phyloP scores from a whole-genome alignment of 1,140 invertebrate species.

The Cotesia chilonis region DNA sequence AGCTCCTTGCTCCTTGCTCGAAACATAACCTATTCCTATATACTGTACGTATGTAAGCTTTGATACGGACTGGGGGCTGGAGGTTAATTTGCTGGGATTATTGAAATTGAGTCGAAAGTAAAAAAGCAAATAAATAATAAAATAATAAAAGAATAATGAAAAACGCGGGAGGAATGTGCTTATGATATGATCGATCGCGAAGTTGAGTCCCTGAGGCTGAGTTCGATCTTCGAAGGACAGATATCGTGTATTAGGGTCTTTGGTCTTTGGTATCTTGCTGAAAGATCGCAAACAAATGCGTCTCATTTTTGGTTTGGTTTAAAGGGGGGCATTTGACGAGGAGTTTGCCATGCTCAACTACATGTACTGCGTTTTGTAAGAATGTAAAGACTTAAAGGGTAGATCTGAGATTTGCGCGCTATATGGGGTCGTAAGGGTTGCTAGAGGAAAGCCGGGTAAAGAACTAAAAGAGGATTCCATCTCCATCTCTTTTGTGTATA shows the following conservation, averaged over 20 bases:
- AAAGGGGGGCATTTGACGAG: background rate
- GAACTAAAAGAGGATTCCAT: background rate
- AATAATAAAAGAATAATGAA: background rate
- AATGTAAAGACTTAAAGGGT: conserved; percentile 15
- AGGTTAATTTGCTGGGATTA: conserved; percentile 32
- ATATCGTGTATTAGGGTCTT: background rate
- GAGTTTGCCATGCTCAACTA: background rate
- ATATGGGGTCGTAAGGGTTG: conserved; percentile 29
- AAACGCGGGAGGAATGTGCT: background rate
- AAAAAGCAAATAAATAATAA: background rate
- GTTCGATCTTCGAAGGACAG: conserved; percentile 17
- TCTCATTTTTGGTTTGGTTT: background rate
- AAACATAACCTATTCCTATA: conserved; percentile 16
- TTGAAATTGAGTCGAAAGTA: conserved; percentile 29
- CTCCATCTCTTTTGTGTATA: conserved; percentile 32
- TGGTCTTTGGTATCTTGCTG: conserved; percentile 17
- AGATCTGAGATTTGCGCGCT: conserved; percentile 31
- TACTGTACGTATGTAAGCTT: background rate
- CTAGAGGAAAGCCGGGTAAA: conserved; percentile 14
- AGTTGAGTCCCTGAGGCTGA: background rate
- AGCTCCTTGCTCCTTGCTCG: conserved; percentile 23
- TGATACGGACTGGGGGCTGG: conserved; percentile 17
- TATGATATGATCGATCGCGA: conserved; percentile 15
- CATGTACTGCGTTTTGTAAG: background rate
- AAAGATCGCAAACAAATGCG: conserved; percentile 12